Percentiles rank a stretch among this genome's conserved stretches.
These are phyloP conservation scores for Drosophila borborema DNA, from an alignment of 2,888 invertebrate species.

Conservation along the genomic window DNA sequence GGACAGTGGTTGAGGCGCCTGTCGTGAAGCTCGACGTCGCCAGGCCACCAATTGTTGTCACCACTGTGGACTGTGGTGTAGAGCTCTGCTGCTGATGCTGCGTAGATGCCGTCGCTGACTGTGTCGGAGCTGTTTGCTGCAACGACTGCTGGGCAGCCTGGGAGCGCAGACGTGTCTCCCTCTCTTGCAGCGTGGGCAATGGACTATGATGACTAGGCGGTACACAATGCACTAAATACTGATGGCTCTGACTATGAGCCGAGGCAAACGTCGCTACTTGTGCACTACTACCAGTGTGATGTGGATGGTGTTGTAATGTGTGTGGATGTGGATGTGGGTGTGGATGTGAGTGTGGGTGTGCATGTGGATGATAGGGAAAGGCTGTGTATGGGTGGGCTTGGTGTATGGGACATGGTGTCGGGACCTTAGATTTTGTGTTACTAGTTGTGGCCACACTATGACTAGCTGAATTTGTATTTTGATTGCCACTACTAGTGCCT, in stretches of 20 bases:
- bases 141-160: conserved; percentile 62
- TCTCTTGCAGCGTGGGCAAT: conserved; percentile 82
- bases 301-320: conserved; percentile 34
- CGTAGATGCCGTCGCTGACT: conserved; percentile 19
- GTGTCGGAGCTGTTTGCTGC: conserved; percentile 46
- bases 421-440: conserved; percentile 72
- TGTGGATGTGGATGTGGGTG: conserved; percentile 27
- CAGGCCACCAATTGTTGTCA: conserved; percentile 18
- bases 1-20: conserved; percentile 31
- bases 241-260: conserved; percentile 83
- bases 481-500: conserved; percentile 85
- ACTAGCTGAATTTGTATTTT: conserved; percentile 81
- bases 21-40: conserved; percentile 43
- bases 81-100: conserved; percentile 35
- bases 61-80: conserved; percentile 8
- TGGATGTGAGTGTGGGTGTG: conserved; percentile 17
- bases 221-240: conserved; percentile 83
- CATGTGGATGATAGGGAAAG: conserved; percentile 54
- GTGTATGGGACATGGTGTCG: conserved; percentile 66
- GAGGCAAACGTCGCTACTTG: conserved; percentile 81
- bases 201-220: conserved; percentile 82
- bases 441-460: conserved; percentile 77
- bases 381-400: conserved; percentile 44
- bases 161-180: conserved; percentile 73
- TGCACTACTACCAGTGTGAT: conserved; percentile 78